These are phyloP conservation scores for Oscheius onirici DNA, from an alignment of 2,888 invertebrate species.

Conservation along the genomic window DNA sequence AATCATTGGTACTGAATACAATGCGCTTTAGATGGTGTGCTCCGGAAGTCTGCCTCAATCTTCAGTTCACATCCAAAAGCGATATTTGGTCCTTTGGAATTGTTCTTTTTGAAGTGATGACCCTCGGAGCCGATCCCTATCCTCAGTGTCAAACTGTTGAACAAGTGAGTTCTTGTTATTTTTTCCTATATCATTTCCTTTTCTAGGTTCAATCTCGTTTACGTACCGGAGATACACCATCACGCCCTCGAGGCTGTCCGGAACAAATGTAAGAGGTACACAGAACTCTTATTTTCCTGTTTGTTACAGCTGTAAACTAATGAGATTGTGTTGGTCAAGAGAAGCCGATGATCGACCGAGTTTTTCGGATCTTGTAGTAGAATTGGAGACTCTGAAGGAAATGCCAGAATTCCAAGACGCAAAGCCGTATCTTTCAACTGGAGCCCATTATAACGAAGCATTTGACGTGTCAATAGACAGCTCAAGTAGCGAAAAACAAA, in stretches of 20 bases:
- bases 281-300: not conserved
- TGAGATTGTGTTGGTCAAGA: conserved; percentile 51
- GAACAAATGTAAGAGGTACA: conserved; percentile 2
- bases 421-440: conserved; percentile 38
- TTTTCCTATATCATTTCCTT: not conserved
- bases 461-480: conserved; percentile 47
- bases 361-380: conserved; percentile 54
- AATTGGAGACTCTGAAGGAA: conserved; percentile 61
- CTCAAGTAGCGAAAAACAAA: conserved; percentile 20
- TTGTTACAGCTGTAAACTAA: conserved; percentile 53
- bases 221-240: conserved; percentile 8
- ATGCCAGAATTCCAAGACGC: conserved; percentile 50
- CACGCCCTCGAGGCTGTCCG: conserved; percentile 17
- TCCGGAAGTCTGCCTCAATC: conserved; percentile 93
- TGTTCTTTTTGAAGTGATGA: conserved; percentile 94
- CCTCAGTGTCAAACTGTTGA: conserved; percentile 84
- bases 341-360: conserved; percentile 52
- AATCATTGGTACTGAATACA: conserved; percentile 75
- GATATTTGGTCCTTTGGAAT: conserved; percentile 85
- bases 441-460: conserved; percentile 42
- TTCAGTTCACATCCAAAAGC: conserved; percentile 93
- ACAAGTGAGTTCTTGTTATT: conserved; percentile 1
- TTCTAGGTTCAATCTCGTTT: conserved; percentile 15
- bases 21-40: conserved; percentile 86
- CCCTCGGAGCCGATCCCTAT: conserved; percentile 95